Evolutionary conservation across 2,888 invertebrate genomes (phyloP).

Genomic region (Drosophila setosimentum): DNA sequence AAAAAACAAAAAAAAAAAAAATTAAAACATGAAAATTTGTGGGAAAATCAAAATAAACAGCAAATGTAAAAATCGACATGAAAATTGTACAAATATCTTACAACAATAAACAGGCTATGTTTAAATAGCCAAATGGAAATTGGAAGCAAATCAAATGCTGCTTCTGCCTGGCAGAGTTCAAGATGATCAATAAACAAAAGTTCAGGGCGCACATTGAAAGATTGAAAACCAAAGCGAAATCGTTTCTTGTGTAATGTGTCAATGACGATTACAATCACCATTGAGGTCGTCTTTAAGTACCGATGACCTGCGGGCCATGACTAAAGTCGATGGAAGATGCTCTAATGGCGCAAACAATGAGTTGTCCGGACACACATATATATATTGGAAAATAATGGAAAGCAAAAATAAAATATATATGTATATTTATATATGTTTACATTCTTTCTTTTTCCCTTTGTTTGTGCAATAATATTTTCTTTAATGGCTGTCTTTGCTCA

Average conservation of each 20-base stretch:
- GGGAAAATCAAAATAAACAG: constrained; percentile 70
- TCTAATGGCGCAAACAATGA: constrained; percentile 14
- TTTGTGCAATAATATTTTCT: neutral
- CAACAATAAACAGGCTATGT: constrained; percentile 69
- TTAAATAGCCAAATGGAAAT: constrained; percentile 45
- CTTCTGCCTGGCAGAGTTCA: constrained; percentile 22
- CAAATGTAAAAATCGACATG: constrained; percentile 61
- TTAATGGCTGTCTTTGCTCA: neutral
- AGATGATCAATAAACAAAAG: constrained; percentile 67
- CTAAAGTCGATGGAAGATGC: constrained; percentile 1
- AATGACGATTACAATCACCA: constrained; percentile 4
- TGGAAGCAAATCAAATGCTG: constrained; percentile 16
- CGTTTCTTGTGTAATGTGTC: constrained; percentile 4
- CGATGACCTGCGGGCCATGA: constrained; percentile 19
- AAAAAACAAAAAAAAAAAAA: constrained; percentile 3
- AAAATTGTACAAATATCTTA: constrained; percentile 66
- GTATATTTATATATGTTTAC: neutral
- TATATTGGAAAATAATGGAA: constrained; percentile 1
- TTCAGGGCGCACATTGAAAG: constrained; percentile 15
- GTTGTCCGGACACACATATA: neutral
- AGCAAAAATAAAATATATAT: neutral
- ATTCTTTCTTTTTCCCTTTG: neutral
- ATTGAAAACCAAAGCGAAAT: constrained; percentile 13
- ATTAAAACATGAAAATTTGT: constrained; percentile 19
- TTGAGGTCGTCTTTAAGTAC: constrained; percentile 7